Base-by-base conservation (phyloP, 2,113 vertebrate genomes). In the Caretta caretta region DNA sequence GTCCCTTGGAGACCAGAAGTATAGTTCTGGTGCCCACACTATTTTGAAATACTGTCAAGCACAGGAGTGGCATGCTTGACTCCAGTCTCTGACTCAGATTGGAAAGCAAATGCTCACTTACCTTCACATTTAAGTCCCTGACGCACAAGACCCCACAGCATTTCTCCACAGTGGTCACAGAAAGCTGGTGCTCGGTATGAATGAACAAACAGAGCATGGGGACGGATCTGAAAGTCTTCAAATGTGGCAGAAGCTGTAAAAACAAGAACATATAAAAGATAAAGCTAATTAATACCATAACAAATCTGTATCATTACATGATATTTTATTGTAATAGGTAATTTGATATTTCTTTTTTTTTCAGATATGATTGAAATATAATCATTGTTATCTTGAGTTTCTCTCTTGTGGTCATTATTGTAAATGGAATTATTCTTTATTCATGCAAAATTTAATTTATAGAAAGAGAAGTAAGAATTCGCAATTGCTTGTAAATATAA, bases 121-220 rank as follows among this genome's bases (percentile, higher is more conserved):
- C 99, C 99, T 98, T 99, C 99, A 97, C 99, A 99, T 95, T 99
- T 99, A 86, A 99, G 99, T 29, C 99, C 99, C 96, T 99, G 99
- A 6, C 99, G 98, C 12, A 99, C 99, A 51, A 99, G 98, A 1
- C 99, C 99, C 99, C 99, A 99, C 54, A 99, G 97, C 99, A 99
- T 99, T 97, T 99, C 99, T 78, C 99, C 99, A 76, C 99, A 99
- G 96, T 99, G 99, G 97, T 99, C 99, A 91, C 99, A 99, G 96
- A 99, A 99, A n/a, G 99, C 98, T 5, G 99, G 99, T 0, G 99
- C 99, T 89, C 99, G 98, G 96, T 99, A 99, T 0, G 99, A 99
- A 97, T 99, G 99, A 65, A 99, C 99, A 72, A 99, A 99, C 59
- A 99, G 98, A 48, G 99, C 96, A 27, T 99, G 99, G 7, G 99